Percentiles rank a stretch among this genome's conserved stretches.
Evolutionary conservation across 2,888 invertebrate genomes (phyloP).

Genomic region (Sceliomorpha sp.): DNA sequence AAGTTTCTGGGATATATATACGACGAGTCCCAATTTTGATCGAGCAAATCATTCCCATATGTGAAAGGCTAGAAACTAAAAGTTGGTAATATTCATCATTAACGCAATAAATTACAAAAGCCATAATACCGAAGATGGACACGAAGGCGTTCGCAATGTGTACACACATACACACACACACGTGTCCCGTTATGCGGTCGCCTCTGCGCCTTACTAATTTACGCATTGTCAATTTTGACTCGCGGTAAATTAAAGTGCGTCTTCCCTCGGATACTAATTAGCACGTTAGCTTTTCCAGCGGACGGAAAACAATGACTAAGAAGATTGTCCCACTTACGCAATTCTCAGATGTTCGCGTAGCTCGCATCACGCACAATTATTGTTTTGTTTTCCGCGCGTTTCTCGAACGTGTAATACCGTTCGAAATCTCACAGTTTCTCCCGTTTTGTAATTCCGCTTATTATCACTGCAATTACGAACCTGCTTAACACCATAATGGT

Average conservation of each 20-base stretch:
- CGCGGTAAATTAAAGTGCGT: slow-evolving; percentile 38
- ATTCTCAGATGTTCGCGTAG: slow-evolving; percentile 56
- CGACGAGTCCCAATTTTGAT: too few species aligned
- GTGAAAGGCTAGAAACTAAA: too few species aligned
- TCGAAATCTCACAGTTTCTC: slow-evolving; percentile 59
- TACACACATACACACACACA: too few species aligned
- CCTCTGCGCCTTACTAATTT: too few species aligned
- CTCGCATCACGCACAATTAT: slow-evolving; percentile 54
- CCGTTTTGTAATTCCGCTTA: slow-evolving; percentile 56
- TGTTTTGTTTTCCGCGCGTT: slow-evolving; percentile 53
- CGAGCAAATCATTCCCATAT: too few species aligned
- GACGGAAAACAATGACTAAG: slow-evolving; percentile 51
- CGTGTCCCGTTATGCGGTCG: too few species aligned
- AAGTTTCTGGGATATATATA: too few species aligned
- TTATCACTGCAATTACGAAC: slow-evolving; percentile 23
- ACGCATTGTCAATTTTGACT: slow-evolving; percentile 53
- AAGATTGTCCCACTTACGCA: slow-evolving; percentile 59
- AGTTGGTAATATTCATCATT: too few species aligned
- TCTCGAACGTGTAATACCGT: slow-evolving; percentile 35
- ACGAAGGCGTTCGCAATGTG: too few species aligned
- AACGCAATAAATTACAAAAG: too few species aligned
- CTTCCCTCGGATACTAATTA: slow-evolving; percentile 44
- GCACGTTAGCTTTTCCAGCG: slow-evolving; percentile 42
- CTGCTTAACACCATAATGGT: slow-evolving; percentile 11
- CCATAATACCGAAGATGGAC: too few species aligned